These are phyloP conservation scores for Mandrillus leucophaeus DNA, from an alignment of 2,113 vertebrate genomes.

Conservation along the genomic window DNA sequence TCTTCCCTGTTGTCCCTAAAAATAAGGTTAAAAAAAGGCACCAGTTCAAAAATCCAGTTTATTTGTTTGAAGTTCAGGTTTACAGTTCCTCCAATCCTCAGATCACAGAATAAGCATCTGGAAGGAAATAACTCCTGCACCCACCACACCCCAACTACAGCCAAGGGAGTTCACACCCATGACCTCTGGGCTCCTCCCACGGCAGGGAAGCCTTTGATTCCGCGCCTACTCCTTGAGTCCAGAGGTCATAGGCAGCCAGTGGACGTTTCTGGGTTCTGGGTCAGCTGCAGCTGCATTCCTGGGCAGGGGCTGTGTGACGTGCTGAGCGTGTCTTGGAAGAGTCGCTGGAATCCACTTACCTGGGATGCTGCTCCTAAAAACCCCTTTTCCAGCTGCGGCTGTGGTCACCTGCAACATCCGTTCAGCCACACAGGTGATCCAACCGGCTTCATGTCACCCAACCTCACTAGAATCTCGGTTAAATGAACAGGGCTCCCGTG, in stretches of 20 bases:
- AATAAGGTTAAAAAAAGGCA: not conserved
- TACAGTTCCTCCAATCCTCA: not conserved
- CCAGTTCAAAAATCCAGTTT: not conserved
- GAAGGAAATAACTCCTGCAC: not conserved
- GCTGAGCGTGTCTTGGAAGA: not conserved
- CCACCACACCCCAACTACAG: too few relatives aligned
- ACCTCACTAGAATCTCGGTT: not conserved
- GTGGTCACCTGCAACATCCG: too few relatives aligned
- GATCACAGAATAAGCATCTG: not conserved
- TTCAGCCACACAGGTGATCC: not conserved
- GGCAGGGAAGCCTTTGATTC: not conserved
- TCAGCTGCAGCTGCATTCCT: rapidly evolving
- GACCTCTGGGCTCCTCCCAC: rapidly evolving
- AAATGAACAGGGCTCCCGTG: not conserved
- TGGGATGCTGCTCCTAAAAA: not conserved
- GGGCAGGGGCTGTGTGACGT: not conserved
- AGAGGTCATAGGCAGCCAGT: not conserved
- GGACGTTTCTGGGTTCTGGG: not conserved
- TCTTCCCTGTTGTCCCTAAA: not conserved
- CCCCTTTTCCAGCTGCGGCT: not conserved
- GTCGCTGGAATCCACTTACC: rapidly evolving
- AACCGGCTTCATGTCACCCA: not conserved
- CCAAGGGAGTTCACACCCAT: rapidly evolving
- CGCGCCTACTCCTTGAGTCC: not conserved
- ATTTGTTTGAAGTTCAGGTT: not conserved